Evolutionary conservation across 2,888 invertebrate species (phyloP), one percentile per base, ranked within the genome.

Genomic region (Drosophila borealis): DNA sequence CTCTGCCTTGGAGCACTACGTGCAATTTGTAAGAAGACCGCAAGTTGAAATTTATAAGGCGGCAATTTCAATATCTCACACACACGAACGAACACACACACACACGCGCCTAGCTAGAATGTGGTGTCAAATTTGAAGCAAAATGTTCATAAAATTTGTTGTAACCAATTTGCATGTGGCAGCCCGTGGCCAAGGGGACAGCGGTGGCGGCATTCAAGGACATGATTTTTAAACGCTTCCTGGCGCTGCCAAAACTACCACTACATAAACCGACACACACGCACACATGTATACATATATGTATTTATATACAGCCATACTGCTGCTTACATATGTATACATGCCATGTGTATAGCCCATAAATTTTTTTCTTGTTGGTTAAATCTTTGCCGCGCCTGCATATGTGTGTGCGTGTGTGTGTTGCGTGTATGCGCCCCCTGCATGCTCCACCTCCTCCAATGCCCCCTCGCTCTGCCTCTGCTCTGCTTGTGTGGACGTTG

Each of bases 71-170:
- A 83, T 83, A 83, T 81, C 83, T 83, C 51, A 66, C 59, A 62
- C 53, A 33, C 74, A 49, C 54, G 49, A 57, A 64, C 64, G 53
- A 42, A 53, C 63, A 36, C 61, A 33, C 62, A 54, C 62, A 37
- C 8, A 17, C 21, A 46, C 14, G 41, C 19, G 8, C 21, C 39
- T 8, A 33, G 19, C 36, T 44, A 29, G 53, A 39, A 48, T 63
- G 65, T 77, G 83, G 86, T 81, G 81, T 87, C 81, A 81, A 87
- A 81, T 83, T 83, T 84, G 76, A 74, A 65, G 75, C 78, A 81
- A 84, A 83, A 81, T 69, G 87, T 71, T 84, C 87, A 87, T 86
- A 84, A 83, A 83, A 83, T 84, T 83, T 79, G 84, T 77, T 70
- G 80, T 70, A 80, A 87, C 72, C 78, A 87, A 83, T 87, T 83